Evolutionary conservation across 2,113 vertebrate genomes (phyloP), one percentile per base, ranked within the genome.

Genomic region (Dasyornis broadbenti): DNA sequence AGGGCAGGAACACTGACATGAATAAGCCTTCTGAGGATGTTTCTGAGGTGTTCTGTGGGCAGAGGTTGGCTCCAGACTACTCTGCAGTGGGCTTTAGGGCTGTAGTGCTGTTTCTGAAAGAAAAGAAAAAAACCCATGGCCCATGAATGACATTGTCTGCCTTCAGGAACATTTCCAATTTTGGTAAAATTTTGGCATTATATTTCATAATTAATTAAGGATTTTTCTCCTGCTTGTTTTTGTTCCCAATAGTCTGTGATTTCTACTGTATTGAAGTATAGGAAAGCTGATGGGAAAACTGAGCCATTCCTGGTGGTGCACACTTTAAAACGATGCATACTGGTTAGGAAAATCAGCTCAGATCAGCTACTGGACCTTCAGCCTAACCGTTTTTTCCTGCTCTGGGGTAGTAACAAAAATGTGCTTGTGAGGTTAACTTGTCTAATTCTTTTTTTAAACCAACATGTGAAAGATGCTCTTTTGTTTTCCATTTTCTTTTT

Each of bases 381-480:
- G 73, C 81, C 92, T 17, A 91, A 82, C 78, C 21, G 6, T 84
- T 83, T 78, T 35, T 69, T 83, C 59, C 63, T 90, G 50, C 80
- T 78, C 35, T n/a, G 50, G 52, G 23, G 28, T 33, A 53, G 50
- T 33, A 40, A 42, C 0, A 9, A 82, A 82, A 93, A 76, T 49
- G 40, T 85, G 35, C 42, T 88, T 82, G 59, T 73, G 45, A 86
- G 54, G 59, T 87, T 92, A 66, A 18, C 72, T 86, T 94, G 53
- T 87, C 45, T 88, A 94, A 88, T 80, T 95, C 53, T 64, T 82
- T 80, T 94, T 93, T 86, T 52, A 72, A 84, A 88, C 37, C 50
- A 69, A 45, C n/a, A 50, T 69, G 50, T 76, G 42, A 82, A 76
- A 87, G 31, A 81, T 2, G 1, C 11, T 64, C 5, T 18, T 44